phyloP scores from a whole-genome alignment of 2,797 vertebrate genomes.

The Phylloscopus collybita region DNA sequence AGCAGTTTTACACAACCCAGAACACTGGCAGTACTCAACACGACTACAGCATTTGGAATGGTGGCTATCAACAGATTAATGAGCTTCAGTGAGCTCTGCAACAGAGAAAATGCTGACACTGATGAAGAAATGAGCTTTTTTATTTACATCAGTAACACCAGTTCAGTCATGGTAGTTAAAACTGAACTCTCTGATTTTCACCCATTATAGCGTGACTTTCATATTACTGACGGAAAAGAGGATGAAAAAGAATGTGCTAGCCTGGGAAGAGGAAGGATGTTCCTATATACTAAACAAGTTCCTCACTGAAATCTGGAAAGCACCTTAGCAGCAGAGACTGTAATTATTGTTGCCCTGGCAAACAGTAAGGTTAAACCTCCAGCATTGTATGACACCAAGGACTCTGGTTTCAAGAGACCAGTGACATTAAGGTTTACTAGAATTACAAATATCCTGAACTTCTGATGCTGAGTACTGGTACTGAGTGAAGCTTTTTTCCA shows the following conservation, averaged over 20 bases:
- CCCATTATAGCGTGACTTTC: neutral
- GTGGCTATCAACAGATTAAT: neutral
- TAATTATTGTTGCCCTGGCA: neutral
- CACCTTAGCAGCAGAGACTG: neutral
- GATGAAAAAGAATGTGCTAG: neutral
- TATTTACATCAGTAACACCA: neutral
- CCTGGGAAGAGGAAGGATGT: neutral
- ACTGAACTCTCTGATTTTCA: neutral
- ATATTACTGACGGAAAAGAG: neutral
- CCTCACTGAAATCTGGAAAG: neutral
- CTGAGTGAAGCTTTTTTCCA: neutral
- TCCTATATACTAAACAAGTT: neutral
- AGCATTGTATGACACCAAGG: fast-evolving
- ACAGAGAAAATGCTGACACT: neutral
- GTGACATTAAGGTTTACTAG: neutral
- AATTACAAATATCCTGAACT: neutral
- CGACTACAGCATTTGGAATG: conserved; percentile 12
- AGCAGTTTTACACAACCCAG: conserved; percentile 28
- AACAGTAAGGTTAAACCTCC: neutral
- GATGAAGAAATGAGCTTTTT: neutral
- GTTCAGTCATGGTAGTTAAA: neutral
- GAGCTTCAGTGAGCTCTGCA: neutral
- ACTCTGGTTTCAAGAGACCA: neutral
- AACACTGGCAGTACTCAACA: neutral
- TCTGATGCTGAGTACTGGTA: neutral